Base-by-base conservation (phyloP, 1,140 invertebrate species). In the Metaphire vulgaris region DNA sequence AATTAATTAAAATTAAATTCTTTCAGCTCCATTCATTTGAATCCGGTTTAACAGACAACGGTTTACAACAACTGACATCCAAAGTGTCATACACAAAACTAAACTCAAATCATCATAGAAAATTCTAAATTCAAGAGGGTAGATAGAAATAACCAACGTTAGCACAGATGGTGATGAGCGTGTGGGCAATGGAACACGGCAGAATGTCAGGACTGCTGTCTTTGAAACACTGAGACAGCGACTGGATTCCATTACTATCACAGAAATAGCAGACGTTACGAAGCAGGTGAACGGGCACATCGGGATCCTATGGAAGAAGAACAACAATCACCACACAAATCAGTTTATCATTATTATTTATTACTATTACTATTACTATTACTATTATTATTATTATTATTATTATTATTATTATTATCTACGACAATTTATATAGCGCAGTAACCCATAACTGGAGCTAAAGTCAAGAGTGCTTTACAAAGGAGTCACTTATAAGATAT, bases 221-320 rank as follows among this genome's bases (percentile, higher is more conserved):
- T 79, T 93, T 92, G 87, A 96, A 95, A 84, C 92, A 93, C 76
- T 90, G 87, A 34, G 91, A 91, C 89, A 96, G 92, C 31, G 92
- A 90, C 83, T 91, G 90, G 74, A 96, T 90, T 31, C 94, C 94
- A 79, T 92, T 93, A 78, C 90, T 90, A 86, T 95, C 87, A 81
- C 88, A 96, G 87, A 96, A 96, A 79, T 93, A 89, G 81, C 91
- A 93, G 21, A 96, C 93, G 87, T 96, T 95, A 73, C 93, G 89
- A 68, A 96, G 88, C 64, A 97, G 87, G 84, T 93, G 93, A 71
- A 93, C 90, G 64, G 94, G 94, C 83, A 96, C 92, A 86, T 97
- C 94, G 72, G 93, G 91, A 87, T 97, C 95, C 87, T 95, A 91
- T 26, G 83, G 79, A 66, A 70, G 56, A 71, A 74, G 33, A 34